A percentile compares a stretch with the other conserved stretches of the same genome.
Conservation (phyloP, 2,113 vertebrate genomes). For the Xiphias gladius region DNA sequence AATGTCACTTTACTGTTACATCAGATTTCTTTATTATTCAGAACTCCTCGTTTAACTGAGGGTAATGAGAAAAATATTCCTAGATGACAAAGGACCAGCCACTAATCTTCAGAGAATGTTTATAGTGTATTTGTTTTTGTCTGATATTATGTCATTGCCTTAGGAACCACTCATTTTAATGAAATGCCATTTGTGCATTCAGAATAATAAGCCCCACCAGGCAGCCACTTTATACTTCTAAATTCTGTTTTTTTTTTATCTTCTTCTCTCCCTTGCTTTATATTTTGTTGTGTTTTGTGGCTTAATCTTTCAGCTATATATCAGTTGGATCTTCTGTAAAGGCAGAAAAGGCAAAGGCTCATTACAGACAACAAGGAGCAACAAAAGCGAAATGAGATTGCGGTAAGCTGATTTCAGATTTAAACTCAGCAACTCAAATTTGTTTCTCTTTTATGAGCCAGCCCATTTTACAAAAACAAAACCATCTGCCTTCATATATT, state of each 20-base stretch:
- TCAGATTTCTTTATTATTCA: slow-evolving; percentile 10
- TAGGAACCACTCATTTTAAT: slow-evolving; percentile 70
- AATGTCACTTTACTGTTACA: neutral
- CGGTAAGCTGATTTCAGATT: slow-evolving; percentile 83
- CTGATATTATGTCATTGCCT: slow-evolving; percentile 31
- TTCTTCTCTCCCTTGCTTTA: slow-evolving; percentile 26
- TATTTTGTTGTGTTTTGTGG: slow-evolving; percentile 49
- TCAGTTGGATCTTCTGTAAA: slow-evolving; percentile 41
- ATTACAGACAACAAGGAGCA: slow-evolving; percentile 70
- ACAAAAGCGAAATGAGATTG: slow-evolving; percentile 79
- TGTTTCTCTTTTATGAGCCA: slow-evolving; percentile 62
- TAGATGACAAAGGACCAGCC: neutral
- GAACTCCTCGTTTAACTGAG: neutral
- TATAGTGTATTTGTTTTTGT: slow-evolving; percentile 47
- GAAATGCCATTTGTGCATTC: slow-evolving; percentile 41
- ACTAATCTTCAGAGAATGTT: slow-evolving; percentile 50
- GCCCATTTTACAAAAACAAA: slow-evolving; percentile 73
- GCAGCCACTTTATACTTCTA: slow-evolving; percentile 38
- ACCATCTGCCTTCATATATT: slow-evolving; percentile 68
- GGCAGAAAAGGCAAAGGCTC: slow-evolving; percentile 40
- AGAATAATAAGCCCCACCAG: slow-evolving; percentile 52
- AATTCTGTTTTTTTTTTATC: slow-evolving; percentile 20
- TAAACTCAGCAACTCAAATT: slow-evolving; percentile 76
- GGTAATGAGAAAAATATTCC: slow-evolving; percentile 13
- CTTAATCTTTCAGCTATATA: slow-evolving; percentile 64